Percentiles rank a stretch among this genome's conserved stretches.
Conservation (phyloP, 2,888 invertebrate genomes). For the Bombyx huttoni region DNA sequence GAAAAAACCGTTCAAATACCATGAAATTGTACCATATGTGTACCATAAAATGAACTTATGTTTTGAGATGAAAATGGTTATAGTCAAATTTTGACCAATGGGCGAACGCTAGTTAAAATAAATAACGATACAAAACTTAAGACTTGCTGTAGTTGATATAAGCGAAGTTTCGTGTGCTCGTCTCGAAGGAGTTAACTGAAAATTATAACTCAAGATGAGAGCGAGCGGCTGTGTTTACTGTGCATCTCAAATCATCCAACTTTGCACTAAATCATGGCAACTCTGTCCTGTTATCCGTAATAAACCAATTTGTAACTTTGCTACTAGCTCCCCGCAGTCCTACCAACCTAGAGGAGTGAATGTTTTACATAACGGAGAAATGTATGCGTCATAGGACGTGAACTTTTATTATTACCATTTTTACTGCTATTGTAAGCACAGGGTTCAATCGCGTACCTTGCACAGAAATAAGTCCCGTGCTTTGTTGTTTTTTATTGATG, state of each 20-base stretch:
- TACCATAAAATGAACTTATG: too few species aligned
- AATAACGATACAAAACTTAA: not conserved
- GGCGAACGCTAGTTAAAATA: not conserved
- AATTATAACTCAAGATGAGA: slow-evolving; percentile 24
- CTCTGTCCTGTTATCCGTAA: not conserved
- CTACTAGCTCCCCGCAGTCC: not conserved
- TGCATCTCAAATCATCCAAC: slow-evolving; percentile 18
- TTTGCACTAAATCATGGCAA: slow-evolving; percentile 8
- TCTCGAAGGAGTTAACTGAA: slow-evolving; percentile 11
- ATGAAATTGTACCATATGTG: too few species aligned
- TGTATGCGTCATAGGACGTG: too few species aligned
- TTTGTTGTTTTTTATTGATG: too few species aligned
- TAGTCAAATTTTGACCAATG: too few species aligned
- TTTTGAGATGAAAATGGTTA: too few species aligned
- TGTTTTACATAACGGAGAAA: not conserved
- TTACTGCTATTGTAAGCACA: too few species aligned
- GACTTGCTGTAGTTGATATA: slow-evolving; percentile 4
- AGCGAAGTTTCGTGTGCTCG: slow-evolving; percentile 15
- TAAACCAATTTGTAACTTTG: not conserved
- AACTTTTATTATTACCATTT: too few species aligned
- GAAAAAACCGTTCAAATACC: too few species aligned
- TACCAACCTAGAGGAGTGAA: not conserved
- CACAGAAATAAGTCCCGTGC: too few species aligned
- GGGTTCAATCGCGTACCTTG: too few species aligned
- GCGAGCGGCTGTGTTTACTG: slow-evolving; percentile 10